These are phyloP conservation scores for Athrips mouffetella DNA, from an alignment of 2,888 invertebrate genomes.

Conservation along the genomic window DNA sequence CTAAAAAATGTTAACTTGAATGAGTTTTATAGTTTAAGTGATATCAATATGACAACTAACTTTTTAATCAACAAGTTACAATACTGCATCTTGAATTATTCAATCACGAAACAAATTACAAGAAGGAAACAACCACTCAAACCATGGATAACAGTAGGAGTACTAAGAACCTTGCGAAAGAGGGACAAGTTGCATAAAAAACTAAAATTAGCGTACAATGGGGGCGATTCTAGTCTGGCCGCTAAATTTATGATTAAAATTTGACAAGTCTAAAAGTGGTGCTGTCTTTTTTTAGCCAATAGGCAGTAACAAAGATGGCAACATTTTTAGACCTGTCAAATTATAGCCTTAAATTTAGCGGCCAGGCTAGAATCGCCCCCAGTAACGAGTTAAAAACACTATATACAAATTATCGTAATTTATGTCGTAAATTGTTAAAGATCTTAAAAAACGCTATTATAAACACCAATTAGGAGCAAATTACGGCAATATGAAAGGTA, in stretches of 20 bases:
- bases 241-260: no score
- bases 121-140: not conserved
- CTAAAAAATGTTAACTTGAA: not conserved
- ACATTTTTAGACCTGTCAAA: no score
- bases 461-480: not conserved
- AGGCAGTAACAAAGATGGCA: no score
- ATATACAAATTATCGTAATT: not conserved
- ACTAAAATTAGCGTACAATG: no score
- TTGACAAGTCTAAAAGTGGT: no score
- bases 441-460: not conserved
- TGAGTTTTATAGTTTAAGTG: not conserved
- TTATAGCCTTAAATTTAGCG: no score
- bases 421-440: not conserved
- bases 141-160: not conserved
- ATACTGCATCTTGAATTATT: not conserved
- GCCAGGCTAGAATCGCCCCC: no score
- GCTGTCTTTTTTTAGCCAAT: no score
- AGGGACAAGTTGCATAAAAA: not conserved
- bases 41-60: not conserved
- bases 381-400: not conserved
- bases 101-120: not conserved
- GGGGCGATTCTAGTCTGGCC: no score
- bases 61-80: not conserved
- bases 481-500: not conserved
- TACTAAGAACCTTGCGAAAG: not conserved